Percentiles rank a stretch among this genome's conserved stretches.
Evolutionary conservation across 2,797 vertebrate genomes (phyloP).

Genomic region (Neosilurus mollespiculum): DNA sequence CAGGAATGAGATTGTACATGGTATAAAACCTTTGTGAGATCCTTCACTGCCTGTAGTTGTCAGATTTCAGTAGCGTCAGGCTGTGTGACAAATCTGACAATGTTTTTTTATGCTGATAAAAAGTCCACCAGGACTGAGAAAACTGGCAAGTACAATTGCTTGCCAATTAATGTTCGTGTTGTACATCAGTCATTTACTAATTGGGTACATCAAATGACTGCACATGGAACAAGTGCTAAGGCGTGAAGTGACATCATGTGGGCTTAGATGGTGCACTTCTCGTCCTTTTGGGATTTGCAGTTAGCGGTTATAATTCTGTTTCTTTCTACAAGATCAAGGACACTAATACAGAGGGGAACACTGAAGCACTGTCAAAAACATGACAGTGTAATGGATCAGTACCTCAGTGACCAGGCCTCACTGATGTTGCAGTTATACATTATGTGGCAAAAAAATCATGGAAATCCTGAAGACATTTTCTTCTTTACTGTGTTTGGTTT

Average conservation of each 20-base stretch:
- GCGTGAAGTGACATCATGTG: conserved; percentile 53
- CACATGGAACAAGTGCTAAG: conserved; percentile 40
- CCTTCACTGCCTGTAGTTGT: conserved; percentile 20
- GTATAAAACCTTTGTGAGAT: conserved; percentile 23
- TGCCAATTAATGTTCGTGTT: conserved; percentile 52
- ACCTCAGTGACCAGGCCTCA: neutral
- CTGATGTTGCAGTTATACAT: neutral
- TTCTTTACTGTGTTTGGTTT: neutral
- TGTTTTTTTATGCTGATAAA: conserved; percentile 38
- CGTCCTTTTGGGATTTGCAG: conserved; percentile 42
- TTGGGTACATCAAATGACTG: conserved; percentile 50
- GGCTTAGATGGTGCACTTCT: conserved; percentile 47
- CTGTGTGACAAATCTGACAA: conserved; percentile 30
- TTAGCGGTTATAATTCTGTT: conserved; percentile 32
- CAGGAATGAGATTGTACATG: neutral
- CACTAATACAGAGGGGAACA: conserved; percentile 25
- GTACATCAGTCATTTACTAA: conserved; percentile 54
- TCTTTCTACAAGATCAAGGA: conserved; percentile 39
- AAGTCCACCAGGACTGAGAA: conserved; percentile 37
- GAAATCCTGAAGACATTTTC: neutral
- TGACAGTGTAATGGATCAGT: conserved; percentile 2
- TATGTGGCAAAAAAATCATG: neutral
- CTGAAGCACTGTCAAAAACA: conserved; percentile 40
- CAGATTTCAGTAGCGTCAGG: conserved; percentile 31
- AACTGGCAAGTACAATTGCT: conserved; percentile 27